A percentile compares a stretch with the other conserved stretches of the same genome.
Evolutionary conservation across 2,113 vertebrate species (phyloP).

Genomic region (Aspidoscelis tigris): DNA sequence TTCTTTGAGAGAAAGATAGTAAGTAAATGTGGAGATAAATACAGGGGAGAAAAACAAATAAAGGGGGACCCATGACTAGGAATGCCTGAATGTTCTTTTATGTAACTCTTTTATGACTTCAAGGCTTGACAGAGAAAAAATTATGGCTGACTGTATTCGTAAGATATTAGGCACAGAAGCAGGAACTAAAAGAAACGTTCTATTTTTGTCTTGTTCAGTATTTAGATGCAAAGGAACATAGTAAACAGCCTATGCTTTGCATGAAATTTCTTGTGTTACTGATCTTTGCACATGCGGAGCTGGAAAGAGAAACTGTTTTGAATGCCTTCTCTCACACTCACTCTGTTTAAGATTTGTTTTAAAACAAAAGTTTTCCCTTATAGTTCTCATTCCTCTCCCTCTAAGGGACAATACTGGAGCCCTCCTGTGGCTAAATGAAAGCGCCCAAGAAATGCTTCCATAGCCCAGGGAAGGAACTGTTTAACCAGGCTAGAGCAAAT

Average conservation of each 20-base stretch:
- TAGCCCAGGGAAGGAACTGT: slow-evolving; percentile 41
- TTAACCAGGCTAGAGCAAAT: slow-evolving; percentile 54
- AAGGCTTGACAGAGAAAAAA: neutral
- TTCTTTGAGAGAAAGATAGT: no score
- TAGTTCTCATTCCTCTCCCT: slow-evolving; percentile 54
- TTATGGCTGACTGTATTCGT: neutral
- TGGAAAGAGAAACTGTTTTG: slow-evolving; percentile 49
- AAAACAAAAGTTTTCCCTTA: slow-evolving; percentile 55
- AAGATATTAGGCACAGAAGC: neutral
- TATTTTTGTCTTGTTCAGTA: slow-evolving; percentile 19
- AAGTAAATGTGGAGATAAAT: no score
- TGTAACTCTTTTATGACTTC: neutral
- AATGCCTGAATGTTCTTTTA: neutral
- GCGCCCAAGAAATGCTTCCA: slow-evolving; percentile 57
- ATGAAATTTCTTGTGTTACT: slow-evolving; percentile 44
- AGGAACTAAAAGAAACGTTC: slow-evolving; percentile 38
- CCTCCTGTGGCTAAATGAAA: slow-evolving; percentile 59
- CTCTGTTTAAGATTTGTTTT: slow-evolving; percentile 53
- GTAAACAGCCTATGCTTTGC: slow-evolving; percentile 31
- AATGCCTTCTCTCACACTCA: slow-evolving; percentile 39
- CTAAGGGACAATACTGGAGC: slow-evolving; percentile 63
- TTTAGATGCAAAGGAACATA: slow-evolving; percentile 53
- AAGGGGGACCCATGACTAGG: no score
- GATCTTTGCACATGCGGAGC: slow-evolving; percentile 41
- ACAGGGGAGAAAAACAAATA: no score